phyloP scores from a whole-genome alignment of 2,888 invertebrate genomes.

The Dinocampus coccinellae region DNA sequence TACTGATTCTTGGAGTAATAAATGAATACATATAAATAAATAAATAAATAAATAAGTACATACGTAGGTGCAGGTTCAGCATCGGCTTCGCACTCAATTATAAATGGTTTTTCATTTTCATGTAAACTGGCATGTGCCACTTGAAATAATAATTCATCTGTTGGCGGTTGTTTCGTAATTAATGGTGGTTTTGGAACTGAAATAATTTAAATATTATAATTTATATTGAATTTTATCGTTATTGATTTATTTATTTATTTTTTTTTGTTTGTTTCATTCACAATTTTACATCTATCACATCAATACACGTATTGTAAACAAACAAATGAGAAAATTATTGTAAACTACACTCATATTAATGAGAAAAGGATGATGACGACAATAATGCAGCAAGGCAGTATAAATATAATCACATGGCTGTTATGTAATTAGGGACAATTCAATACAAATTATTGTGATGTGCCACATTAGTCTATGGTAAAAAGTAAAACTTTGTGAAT shows the following conservation, averaged over 20 bases:
- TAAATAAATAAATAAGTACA: constrained; percentile 63
- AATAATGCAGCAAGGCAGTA: constrained; percentile 24
- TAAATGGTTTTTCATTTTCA: constrained; percentile 93
- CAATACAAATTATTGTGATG: background rate
- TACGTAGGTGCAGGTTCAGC: constrained; percentile 96
- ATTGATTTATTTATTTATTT: too few relatives aligned
- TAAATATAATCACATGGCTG: background rate
- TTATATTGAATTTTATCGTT: too few relatives aligned
- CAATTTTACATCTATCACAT: constrained; percentile 28
- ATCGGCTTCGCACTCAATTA: constrained; percentile 96
- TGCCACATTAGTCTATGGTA: background rate
- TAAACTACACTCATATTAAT: constrained; percentile 27
- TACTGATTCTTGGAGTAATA: background rate
- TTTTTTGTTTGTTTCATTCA: too few relatives aligned
- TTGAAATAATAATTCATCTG: constrained; percentile 92
- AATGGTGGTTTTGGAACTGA: constrained; percentile 90
- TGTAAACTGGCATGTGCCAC: constrained; percentile 82
- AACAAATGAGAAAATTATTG: constrained; percentile 9
- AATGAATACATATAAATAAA: background rate
- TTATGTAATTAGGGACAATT: constrained; percentile 1
- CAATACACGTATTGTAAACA: constrained; percentile 3
- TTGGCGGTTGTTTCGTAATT: constrained; percentile 93
- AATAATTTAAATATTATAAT: too few relatives aligned
- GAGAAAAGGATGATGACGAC: constrained; percentile 17
- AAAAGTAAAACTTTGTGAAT: background rate